Conservation (phyloP, 2,113 vertebrate species). For the Plecotus auritus region DNA sequence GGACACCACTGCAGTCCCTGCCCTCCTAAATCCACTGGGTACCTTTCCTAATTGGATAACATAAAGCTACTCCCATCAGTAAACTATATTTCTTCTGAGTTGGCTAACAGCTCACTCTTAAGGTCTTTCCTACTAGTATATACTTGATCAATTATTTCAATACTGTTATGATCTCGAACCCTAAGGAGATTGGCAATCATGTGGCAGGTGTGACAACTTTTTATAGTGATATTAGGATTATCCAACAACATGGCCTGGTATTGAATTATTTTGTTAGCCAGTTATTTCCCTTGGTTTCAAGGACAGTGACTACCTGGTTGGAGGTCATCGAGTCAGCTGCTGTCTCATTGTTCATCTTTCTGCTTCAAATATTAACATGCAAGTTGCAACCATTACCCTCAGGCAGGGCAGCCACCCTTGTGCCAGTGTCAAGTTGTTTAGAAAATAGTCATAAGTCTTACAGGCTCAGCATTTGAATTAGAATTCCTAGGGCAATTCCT, state of each 20-base stretch:
- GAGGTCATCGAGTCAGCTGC: not conserved
- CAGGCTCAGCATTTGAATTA: not conserved
- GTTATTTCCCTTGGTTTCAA: not conserved
- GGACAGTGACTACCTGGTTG: not conserved
- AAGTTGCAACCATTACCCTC: not conserved
- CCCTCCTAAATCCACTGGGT: no score
- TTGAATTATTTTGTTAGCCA: not conserved
- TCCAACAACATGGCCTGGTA: not conserved
- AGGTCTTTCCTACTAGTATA: not conserved
- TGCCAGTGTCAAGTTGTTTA: not conserved
- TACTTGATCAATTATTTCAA: not conserved
- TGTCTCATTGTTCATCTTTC: not conserved
- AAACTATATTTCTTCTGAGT: not conserved
- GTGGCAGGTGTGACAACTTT: not conserved
- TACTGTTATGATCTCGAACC: not conserved
- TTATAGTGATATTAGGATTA: not conserved
- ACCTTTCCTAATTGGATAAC: no score
- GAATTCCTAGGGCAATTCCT: not conserved
- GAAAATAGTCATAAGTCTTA: not conserved
- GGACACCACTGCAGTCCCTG: not conserved
- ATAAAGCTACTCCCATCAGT: no score
- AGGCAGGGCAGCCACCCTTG: not conserved
- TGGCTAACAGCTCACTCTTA: not conserved
- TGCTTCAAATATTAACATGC: not conserved
- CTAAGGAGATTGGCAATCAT: not conserved